Evolutionary conservation across 1,140 invertebrate species (phyloP).

Genomic region (Cydia splendana): DNA sequence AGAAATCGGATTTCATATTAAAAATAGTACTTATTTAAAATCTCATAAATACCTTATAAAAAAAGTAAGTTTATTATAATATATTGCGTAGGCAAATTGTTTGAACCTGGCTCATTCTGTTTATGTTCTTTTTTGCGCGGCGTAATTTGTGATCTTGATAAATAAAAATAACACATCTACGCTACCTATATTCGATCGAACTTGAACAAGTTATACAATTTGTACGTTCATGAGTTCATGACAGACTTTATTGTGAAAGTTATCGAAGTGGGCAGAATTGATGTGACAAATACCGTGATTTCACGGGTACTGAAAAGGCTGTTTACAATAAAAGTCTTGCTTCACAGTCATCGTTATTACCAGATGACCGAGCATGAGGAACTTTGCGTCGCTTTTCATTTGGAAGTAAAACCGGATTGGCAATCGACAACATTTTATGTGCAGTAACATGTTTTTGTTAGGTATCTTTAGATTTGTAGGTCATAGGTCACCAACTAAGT

Average conservation of each 20-base stretch:
- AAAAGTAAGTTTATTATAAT: no score
- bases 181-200: slow-evolving; percentile 6
- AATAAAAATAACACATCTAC: not conserved
- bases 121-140: no score
- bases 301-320: slow-evolving; percentile 9
- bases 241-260: slow-evolving; percentile 28
- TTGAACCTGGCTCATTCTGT: no score
- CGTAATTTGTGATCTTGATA: not conserved
- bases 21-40: no score
- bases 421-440: not conserved
- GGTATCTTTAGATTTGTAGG: not conserved
- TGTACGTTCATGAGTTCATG: slow-evolving; percentile 1
- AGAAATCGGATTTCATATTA: no score
- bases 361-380: not conserved
- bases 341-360: slow-evolving; percentile 19
- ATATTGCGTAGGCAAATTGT: no score
- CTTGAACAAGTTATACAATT: not conserved
- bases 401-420: not conserved
- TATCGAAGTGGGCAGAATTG: slow-evolving; percentile 22
- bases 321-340: slow-evolving; percentile 25
- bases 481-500: not conserved
- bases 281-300: slow-evolving; percentile 24
- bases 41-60: no score
- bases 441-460: not conserved
- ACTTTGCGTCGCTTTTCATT: not conserved